These are phyloP conservation scores for Octopus sinensis DNA, from an alignment of 1,140 invertebrate species.

Conservation along the genomic window DNA sequence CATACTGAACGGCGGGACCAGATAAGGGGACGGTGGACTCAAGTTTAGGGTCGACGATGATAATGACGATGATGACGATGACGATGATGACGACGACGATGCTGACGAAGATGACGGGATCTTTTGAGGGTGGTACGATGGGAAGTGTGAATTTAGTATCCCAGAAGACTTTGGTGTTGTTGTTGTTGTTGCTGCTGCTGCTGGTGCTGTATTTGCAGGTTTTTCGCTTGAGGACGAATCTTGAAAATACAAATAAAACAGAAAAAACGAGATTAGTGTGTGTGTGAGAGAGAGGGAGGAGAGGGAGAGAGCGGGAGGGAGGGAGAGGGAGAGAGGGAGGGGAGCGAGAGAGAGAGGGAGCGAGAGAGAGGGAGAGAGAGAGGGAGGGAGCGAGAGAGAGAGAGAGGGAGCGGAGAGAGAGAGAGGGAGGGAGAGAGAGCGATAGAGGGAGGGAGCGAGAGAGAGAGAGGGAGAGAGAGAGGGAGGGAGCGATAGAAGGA, in stretches of 20 bases:
- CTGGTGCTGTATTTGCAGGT: conserved; percentile 12
- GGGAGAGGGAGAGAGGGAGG: neutral
- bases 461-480: no score
- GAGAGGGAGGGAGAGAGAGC: no score
- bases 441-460: no score
- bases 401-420: no score
- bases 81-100: neutral
- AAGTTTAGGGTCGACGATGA: conserved; percentile 32
- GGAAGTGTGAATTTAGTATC: no score
- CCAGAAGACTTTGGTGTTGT: neutral
- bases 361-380: no score
- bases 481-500: no score
- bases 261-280: neutral
- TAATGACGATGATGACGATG: conserved; percentile 34
- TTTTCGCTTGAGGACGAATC: neutral
- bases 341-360: no score
- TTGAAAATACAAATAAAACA: no score
- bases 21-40: conserved; percentile 19
- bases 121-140: no score
- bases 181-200: neutral
- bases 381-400: no score
- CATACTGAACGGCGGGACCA: neutral
- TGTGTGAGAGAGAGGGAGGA: neutral
- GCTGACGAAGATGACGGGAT: no score
- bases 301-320: neutral